phyloP scores from a whole-genome alignment of 2,797 vertebrate species.

The Ambastaia sidthimunki region DNA sequence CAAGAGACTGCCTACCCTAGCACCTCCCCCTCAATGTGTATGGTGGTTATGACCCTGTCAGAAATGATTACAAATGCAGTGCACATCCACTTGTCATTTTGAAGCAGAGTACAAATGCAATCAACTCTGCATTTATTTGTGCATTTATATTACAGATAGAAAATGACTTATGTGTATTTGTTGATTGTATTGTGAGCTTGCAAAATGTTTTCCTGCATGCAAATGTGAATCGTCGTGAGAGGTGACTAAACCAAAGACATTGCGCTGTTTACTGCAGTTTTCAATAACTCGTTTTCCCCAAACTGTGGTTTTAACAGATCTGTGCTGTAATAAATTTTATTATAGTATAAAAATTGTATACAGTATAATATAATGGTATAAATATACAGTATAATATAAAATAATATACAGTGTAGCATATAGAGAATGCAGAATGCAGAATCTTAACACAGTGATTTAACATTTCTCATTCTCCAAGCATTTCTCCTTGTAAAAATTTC shows the following conservation, averaged over 20 bases:
- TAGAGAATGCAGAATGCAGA: too few species aligned
- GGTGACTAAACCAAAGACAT: not conserved
- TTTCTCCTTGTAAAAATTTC: slow-evolving; percentile 1
- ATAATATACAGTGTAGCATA: not conserved
- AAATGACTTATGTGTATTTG: not conserved
- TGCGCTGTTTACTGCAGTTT: not conserved
- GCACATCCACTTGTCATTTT: not conserved
- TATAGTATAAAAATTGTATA: not conserved
- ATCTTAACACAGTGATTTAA: not conserved
- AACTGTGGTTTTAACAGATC: not conserved
- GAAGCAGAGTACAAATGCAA: slow-evolving; percentile 4
- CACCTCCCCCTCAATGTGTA: slow-evolving; percentile 1
- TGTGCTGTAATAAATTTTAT: not conserved
- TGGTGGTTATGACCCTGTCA: not conserved
- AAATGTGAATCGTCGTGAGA: not conserved
- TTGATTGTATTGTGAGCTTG: not conserved
- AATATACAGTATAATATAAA: not conserved
- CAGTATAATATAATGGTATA: not conserved
- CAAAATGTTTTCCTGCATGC: not conserved
- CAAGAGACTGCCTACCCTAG: not conserved
- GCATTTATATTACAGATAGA: not conserved
- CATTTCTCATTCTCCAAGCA: not conserved
- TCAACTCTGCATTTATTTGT: not conserved
- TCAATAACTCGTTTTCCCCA: not conserved
- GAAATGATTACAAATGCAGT: slow-evolving; percentile 1